These are phyloP conservation scores for Apteryx owenii DNA, from an alignment of 2,113 vertebrate species.

Conservation along the genomic window DNA sequence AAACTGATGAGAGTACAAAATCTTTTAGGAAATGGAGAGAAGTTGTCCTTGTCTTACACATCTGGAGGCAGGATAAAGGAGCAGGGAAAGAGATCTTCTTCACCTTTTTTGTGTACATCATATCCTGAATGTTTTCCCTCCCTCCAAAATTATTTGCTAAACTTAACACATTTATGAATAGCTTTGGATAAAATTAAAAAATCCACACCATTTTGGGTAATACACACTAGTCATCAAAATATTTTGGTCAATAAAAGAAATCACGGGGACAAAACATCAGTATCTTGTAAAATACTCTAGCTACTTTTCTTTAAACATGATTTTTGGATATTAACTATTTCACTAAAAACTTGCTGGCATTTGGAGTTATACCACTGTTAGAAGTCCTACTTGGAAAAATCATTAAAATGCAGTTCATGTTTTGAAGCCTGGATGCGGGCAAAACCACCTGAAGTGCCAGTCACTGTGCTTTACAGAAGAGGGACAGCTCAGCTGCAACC, in stretches of 20 bases:
- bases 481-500: not conserved
- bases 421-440: not conserved
- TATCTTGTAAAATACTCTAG: not conserved
- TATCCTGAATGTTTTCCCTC: not conserved
- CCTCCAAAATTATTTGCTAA: not conserved
- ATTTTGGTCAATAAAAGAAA: not conserved
- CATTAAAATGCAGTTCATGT: not conserved
- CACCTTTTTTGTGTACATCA: not conserved
- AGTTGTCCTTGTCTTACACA: too few species aligned
- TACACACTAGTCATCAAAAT: not conserved
- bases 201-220: not conserved
- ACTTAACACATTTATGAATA: not conserved
- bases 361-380: rapidly evolving
- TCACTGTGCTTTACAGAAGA: not conserved
- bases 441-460: not conserved
- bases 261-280: not conserved
- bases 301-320: not conserved
- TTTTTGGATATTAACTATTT: not conserved
- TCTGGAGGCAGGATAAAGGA: not conserved
- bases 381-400: not conserved
- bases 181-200: rapidly evolving
- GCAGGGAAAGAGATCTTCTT: not conserved
- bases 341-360: not conserved
- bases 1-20: too few species aligned
- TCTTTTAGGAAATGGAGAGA: too few species aligned